Base-by-base conservation (phyloP, 92 coral and sea anemone genomes). In the Epizoanthus illoricatus region DNA sequence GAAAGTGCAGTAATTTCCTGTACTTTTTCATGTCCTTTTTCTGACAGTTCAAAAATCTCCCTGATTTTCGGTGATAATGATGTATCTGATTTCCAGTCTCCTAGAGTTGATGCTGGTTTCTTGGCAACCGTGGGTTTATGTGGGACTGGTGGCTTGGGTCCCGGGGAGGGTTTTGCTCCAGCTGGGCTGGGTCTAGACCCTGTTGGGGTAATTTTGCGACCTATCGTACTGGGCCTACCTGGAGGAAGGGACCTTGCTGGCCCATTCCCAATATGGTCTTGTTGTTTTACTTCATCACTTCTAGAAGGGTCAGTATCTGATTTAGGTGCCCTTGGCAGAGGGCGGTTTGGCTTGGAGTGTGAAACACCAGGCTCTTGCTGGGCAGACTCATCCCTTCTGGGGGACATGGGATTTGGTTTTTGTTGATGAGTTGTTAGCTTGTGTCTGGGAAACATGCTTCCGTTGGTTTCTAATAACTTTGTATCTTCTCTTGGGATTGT, bases 81-180 rank as follows among this genome's bases (percentile, higher is more conserved):
- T 16, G 70, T 80, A 57, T 88, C 89, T 17, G 74, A 73, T 66
- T 75, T 67, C 55, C 73, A 83, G 58, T 83, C 85, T 5, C 89
- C 86, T 0, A 87, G 73, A n/a, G 86, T 57, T 3, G 75, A 58
- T 49, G 72, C 41, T 4, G 91, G 87, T 65, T 87, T 91, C 67
- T 65, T 88, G 7, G 98, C 88, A 5, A 88, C 36, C 19, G 81
- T 85, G 56, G 99, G 99, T 73, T 96, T 96, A 45, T 62, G 65
- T 1, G 94, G 98, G 12, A 88, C 87, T 79, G 81, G 90, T 20
- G 99, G 99, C 78, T 87, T 94, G 67, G 84, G 87, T n/a, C 91
- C 90, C 4, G 80, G 66, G 0, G 82, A 65, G 5, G 84, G 88
- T 52, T 79, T 88, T 12, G 76, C 59, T 47, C 28, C 74, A 11